Evolutionary conservation across 2,113 vertebrate species (phyloP), one percentile per base, ranked within the genome.

Genomic region (Garra rufa): DNA sequence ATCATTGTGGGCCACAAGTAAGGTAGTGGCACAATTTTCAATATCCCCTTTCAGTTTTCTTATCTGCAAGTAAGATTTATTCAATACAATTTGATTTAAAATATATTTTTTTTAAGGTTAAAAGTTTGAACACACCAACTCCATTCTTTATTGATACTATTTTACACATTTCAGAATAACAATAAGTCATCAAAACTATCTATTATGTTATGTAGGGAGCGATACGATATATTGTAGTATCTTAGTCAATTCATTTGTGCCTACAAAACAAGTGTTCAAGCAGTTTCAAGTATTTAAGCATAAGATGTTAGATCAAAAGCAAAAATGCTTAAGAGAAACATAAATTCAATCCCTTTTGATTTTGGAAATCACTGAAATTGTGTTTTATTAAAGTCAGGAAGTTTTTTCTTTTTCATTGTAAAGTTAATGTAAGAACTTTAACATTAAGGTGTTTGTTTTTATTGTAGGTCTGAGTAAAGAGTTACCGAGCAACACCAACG

Each of bases 391-490:
- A 55, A 19, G 19, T 55, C 48, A 50, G 48, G 15, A 50, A 5
- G 15, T 55, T 55, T 55, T 48, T 41, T 41, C n/a, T 41, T 41
- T 55, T 52, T 57, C 21, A n/a, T 57, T 57, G 52, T n/a, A 9
- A n/a, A 57, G 52, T n/a, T 57, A 57, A 65, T 63, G 26, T 63
- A 2, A 41, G 46, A 69, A 34, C 43, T 81, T 48, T 41, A 50
- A 76, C 48, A 50, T 7, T 6, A 7, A 19, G 1, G 46, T 84
- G 19, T 77, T 17, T 69, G 21, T 8, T 26, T 24, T 79, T 30
- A 55, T 81, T 69, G 43, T 88, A 99, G 97, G 96, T 95, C 94
- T 98, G 87, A 94, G 93, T 88, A 94, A 95, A 95, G 95, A 93
- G 81, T 94, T 93, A 92, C 92, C 93, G 88, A 92, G 93, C 55